A percentile compares a stretch with the other conserved stretches of the same genome.
Conservation (phyloP, 2,888 invertebrate genomes). For the Junonia oenone region DNA sequence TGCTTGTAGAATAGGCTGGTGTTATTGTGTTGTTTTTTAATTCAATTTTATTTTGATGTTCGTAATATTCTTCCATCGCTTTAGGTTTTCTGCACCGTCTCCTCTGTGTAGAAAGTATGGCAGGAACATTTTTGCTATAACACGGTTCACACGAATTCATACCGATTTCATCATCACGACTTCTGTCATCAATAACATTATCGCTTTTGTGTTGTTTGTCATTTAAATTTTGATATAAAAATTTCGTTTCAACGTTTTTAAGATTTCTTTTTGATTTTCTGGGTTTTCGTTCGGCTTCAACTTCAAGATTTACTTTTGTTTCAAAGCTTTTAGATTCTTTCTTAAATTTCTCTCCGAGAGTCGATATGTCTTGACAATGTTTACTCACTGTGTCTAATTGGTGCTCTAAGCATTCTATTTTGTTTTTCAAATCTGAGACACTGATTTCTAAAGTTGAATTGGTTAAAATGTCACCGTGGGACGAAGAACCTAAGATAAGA, state of each 20-base stretch:
- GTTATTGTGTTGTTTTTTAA: conserved; percentile 26
- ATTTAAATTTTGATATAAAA: conserved; percentile 46
- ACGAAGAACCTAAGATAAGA: conserved; percentile 46
- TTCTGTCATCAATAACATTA: conserved; percentile 26
- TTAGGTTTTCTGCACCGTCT: not conserved
- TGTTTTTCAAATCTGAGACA: conserved; percentile 57
- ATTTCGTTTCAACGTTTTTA: conserved; percentile 40
- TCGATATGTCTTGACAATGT: conserved; percentile 45
- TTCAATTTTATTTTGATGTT: conserved; percentile 23
- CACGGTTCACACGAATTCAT: conserved; percentile 4
- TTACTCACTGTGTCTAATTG: conserved; percentile 51
- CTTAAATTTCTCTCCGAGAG: conserved; percentile 37
- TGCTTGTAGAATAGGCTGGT: conserved; percentile 42
- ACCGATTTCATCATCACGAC: conserved; percentile 27
- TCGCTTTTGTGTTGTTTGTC: conserved; percentile 42
- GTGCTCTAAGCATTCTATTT: conserved; percentile 53
- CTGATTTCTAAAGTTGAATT: conserved; percentile 58
- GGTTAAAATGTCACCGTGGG: conserved; percentile 56
- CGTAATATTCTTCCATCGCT: conserved; percentile 3
- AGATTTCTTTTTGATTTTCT: conserved; percentile 31
- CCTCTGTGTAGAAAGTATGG: conserved; percentile 9
- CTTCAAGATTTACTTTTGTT: conserved; percentile 28
- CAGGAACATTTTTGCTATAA: conserved; percentile 2
- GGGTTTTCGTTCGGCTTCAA: conserved; percentile 20
- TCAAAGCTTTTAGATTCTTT: conserved; percentile 32